Percentiles rank a stretch among this genome's conserved stretches.
Evolutionary conservation across 1,140 invertebrate genomes (phyloP).

Genomic region (Nixonia krombeini): DNA sequence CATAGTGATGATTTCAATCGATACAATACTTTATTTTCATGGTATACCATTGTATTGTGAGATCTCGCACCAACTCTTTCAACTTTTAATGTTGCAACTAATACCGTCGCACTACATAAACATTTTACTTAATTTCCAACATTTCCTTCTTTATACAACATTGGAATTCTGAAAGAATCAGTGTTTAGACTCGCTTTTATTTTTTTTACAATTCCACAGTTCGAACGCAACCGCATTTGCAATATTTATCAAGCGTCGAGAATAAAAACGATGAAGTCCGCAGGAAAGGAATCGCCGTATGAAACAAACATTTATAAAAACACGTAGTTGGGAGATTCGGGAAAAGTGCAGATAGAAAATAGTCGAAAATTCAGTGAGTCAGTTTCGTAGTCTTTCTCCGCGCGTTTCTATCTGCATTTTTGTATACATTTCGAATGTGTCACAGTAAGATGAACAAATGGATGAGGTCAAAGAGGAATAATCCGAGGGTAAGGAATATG

Average conservation of each 20-base stretch:
- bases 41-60: conserved; percentile 66
- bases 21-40: conserved; percentile 69
- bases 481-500: conserved; percentile 37
- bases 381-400: too few species aligned
- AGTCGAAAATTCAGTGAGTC: conserved; percentile 11
- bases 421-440: background rate
- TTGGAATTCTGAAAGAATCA: conserved; percentile 39
- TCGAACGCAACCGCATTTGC: conserved; percentile 42
- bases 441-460: conserved; percentile 25
- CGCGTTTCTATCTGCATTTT: conserved; percentile 17
- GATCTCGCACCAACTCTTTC: conserved; percentile 55
- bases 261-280: conserved; percentile 26
- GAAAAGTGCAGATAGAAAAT: conserved; percentile 18
- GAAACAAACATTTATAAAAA: conserved; percentile 15
- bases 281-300: conserved; percentile 2
- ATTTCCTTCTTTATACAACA: conserved; percentile 20
- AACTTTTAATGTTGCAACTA: conserved; percentile 37
- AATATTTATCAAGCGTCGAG: conserved; percentile 26
- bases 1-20: conserved; percentile 67
- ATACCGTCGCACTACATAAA: conserved; percentile 16
- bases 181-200: conserved; percentile 18
- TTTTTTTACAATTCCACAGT: conserved; percentile 40
- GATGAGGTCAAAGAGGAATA: conserved; percentile 23
- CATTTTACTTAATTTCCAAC: conserved; percentile 20
- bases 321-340: conserved; percentile 1